Evolutionary conservation across 1,140 invertebrate species (phyloP).

Genomic region (Tenebrio molitor): DNA sequence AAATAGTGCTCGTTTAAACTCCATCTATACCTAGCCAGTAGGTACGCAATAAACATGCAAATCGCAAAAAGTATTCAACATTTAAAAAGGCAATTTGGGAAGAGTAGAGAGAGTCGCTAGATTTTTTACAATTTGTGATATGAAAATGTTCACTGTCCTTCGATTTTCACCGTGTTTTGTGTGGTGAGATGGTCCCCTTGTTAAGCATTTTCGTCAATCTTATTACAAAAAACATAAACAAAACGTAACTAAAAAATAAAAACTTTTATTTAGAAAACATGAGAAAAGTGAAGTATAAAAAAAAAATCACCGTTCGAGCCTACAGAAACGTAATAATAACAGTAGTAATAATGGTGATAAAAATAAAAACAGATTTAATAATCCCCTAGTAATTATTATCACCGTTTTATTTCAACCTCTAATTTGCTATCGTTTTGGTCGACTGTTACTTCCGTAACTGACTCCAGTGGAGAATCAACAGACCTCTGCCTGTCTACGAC

Average conservation of each 20-base stretch:
- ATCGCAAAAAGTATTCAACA: conserved; percentile 36
- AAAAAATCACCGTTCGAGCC: neutral
- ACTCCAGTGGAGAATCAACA: conserved; percentile 58
- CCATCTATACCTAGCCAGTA: conserved; percentile 22
- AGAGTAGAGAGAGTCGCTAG: conserved; percentile 27
- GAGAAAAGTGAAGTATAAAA: conserved; percentile 1
- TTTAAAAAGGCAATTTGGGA: conserved; percentile 39
- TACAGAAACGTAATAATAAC: too few species aligned
- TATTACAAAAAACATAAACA: neutral
- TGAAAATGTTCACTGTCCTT: conserved; percentile 40
- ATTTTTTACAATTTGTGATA: conserved; percentile 22
- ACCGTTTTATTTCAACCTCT: conserved; percentile 27
- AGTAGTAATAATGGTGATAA: too few species aligned
- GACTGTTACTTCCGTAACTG: conserved; percentile 58
- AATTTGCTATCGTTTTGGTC: conserved; percentile 49
- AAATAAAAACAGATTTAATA: too few species aligned
- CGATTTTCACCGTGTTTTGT: conserved; percentile 30
- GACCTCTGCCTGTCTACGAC: conserved; percentile 63
- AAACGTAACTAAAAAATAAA: conserved; percentile 6
- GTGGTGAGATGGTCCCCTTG: conserved; percentile 31
- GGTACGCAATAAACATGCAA: conserved; percentile 19
- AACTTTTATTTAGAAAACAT: conserved; percentile 15
- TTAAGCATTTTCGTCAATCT: neutral
- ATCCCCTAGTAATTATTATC: conserved; percentile 26
- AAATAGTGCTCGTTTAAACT: conserved; percentile 45